phyloP scores from a whole-genome alignment of 2,888 invertebrate genomes.

The Drosophila kuntzei region DNA sequence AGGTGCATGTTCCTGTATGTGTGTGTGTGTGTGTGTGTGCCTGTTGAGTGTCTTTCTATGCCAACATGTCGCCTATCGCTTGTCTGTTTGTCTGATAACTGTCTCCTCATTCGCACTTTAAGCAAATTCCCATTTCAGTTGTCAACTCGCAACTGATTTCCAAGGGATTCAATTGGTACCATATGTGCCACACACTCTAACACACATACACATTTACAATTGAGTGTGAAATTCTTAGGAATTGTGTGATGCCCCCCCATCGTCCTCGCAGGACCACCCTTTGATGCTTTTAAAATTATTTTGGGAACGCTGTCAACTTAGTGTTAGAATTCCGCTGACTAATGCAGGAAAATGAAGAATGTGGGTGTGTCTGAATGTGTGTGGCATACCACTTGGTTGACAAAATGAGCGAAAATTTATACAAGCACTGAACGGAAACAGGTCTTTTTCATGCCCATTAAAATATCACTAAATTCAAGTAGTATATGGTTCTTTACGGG shows the following conservation, averaged over 20 bases:
- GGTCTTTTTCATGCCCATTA: slow-evolving; percentile 8
- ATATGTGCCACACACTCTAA: slow-evolving; percentile 42
- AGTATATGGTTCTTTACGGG: slow-evolving; percentile 7
- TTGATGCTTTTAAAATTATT: slow-evolving; percentile 41
- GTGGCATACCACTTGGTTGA: slow-evolving; percentile 13
- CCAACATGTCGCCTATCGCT: neutral
- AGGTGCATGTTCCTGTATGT: slow-evolving; percentile 28
- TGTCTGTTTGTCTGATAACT: slow-evolving; percentile 21
- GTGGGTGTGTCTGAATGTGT: slow-evolving; percentile 1
- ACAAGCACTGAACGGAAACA: neutral
- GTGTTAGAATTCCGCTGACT: slow-evolving; percentile 49
- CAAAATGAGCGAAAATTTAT: slow-evolving; percentile 17
- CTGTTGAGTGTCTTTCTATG: slow-evolving; percentile 36
- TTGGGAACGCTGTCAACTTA: slow-evolving; percentile 52
- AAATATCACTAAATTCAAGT: slow-evolving; percentile 6
- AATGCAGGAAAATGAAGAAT: slow-evolving; percentile 36
- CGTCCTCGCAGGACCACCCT: neutral
- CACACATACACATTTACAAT: slow-evolving; percentile 21
- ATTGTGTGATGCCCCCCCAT: slow-evolving; percentile 17
- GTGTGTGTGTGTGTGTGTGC: slow-evolving; percentile 9
- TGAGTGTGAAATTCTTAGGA: slow-evolving; percentile 54
- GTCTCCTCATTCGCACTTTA: slow-evolving; percentile 62
- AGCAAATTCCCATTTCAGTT: slow-evolving; percentile 41
- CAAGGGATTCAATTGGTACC: slow-evolving; percentile 39
- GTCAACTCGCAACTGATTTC: slow-evolving; percentile 58